Evolutionary conservation across 2,888 invertebrate species (phyloP), one percentile per base, ranked within the genome.

Genomic region (Iphiclides podalirius): DNA sequence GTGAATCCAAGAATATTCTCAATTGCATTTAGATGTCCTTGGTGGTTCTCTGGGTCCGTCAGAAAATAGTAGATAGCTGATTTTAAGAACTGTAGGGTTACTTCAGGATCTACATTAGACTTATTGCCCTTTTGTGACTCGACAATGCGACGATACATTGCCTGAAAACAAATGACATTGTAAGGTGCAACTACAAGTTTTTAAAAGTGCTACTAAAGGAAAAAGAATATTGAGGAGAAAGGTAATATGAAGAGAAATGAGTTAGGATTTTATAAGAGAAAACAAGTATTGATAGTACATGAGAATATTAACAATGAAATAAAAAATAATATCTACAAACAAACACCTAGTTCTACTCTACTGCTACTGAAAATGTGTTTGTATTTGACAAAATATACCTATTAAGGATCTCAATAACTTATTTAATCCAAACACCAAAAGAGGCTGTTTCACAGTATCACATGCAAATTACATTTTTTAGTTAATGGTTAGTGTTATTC

Each of bases 41-140:
- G 94, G 47, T 94, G 94, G 71, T 96, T 96, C 74, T 97, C 96
- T 61, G 93, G 94, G 73, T 97, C 96, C 1, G 96, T 95, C 51
- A 97, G 90, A 80, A 96, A 97, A 77, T 97, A 97, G 78, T 96
- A 97, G 67, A 97, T 92, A 45, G 97, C 97, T 54, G 97, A 97
- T 83, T 96, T 97, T 55, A 97, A 91, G 86, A 97, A 97, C 79
- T 96, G 96, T 68, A 97, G 88, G 13, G 96, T 96, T 59, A 97
- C 94, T 82, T 96, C 96, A n/a, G 97, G 96, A 84, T 97, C 96
- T 49, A 95, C 92, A 61, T 91, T 91, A 59, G 91, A 91, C 76
- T 92, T 93, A 73, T 85, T 92, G 58, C 88, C 89, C 72, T 91
- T 93, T 79, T 93, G 94, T 58, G 94, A 93, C 78, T 95, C 94